Evolutionary conservation across 1,140 invertebrate species (phyloP).

Genomic region (Platyura marginata): DNA sequence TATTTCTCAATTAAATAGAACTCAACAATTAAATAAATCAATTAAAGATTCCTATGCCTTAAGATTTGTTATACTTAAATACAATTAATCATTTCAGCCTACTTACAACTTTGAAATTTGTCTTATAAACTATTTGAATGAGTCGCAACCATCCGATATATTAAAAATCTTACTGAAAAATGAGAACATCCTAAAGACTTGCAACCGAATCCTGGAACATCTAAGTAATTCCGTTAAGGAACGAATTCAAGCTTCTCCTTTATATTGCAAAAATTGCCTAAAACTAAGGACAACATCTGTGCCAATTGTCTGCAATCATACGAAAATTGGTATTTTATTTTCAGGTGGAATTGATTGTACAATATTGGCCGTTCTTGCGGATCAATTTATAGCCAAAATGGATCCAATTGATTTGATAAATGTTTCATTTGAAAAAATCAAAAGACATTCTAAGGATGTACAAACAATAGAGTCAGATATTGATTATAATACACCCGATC

Average conservation of each 20-base stretch:
- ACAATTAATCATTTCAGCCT: too few relatives aligned
- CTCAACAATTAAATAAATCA: too few relatives aligned
- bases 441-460: constrained; percentile 6
- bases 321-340: constrained; percentile 73
- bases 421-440: constrained; percentile 70
- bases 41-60: too few relatives aligned
- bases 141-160: too few relatives aligned
- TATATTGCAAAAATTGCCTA: constrained; percentile 44
- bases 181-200: too few relatives aligned
- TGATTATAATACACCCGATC: constrained; percentile 57
- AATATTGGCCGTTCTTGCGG: constrained; percentile 60
- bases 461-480: constrained; percentile 11
- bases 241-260: constrained; percentile 41
- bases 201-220: too few relatives aligned
- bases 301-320: constrained; percentile 35
- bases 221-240: constrained; percentile 45
- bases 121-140: too few relatives aligned
- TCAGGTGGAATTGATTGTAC: constrained; percentile 93
- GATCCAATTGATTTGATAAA: constrained; percentile 88
- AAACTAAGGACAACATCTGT: too few relatives aligned
- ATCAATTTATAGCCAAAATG: constrained; percentile 44
- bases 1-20: too few relatives aligned
- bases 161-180: too few relatives aligned
- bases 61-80: too few relatives aligned
- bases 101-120: too few relatives aligned